phyloP scores from a whole-genome alignment of 1,140 invertebrate species.

The Arctopsyche grandis region DNA sequence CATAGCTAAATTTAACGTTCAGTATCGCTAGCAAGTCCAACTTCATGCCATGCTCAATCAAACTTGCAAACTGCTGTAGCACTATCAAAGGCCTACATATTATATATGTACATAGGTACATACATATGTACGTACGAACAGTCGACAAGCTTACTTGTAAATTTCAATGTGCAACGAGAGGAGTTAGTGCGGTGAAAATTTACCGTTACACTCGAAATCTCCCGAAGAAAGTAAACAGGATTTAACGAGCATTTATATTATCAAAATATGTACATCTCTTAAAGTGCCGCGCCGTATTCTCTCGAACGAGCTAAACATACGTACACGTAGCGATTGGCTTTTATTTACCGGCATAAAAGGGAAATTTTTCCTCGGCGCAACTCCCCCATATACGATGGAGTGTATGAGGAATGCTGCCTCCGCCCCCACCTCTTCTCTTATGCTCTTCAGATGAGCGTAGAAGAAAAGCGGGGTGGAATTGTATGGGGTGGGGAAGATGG shows the following conservation, averaged over 20 bases:
- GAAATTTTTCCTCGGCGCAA: conserved; percentile 18
- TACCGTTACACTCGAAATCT: too few species aligned
- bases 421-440: neutral
- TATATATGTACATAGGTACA: too few species aligned
- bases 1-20: neutral
- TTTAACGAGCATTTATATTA: too few species aligned
- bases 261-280: too few species aligned
- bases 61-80: neutral
- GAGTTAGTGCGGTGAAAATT: too few species aligned
- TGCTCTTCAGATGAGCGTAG: neutral
- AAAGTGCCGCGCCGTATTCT: too few species aligned
- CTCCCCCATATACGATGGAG: neutral
- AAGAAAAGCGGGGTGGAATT: neutral
- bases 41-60: neutral
- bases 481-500: neutral
- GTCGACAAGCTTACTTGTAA: too few species aligned
- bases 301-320: neutral
- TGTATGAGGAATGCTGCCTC: neutral
- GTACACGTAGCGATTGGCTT: conserved; percentile 21
- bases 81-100: too few species aligned
- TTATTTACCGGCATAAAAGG: conserved; percentile 14
- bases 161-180: too few species aligned
- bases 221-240: too few species aligned
- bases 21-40: neutral
- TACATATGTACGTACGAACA: too few species aligned